These are phyloP conservation scores for Drosophila falleni DNA, from an alignment of 2,888 invertebrate species.

Conservation along the genomic window DNA sequence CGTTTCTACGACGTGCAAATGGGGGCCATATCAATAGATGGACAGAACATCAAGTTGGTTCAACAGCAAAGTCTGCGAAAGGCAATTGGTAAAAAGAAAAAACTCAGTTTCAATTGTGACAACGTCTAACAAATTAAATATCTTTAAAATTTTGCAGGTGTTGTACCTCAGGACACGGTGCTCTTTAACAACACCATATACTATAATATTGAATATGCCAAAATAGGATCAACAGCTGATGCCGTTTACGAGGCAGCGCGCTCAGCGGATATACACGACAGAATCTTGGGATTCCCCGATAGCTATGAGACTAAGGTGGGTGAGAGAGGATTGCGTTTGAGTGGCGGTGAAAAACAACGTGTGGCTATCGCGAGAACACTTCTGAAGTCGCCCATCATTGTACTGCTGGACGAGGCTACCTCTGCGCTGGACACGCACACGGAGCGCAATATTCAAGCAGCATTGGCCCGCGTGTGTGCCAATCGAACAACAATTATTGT, in stretches of 20 bases:
- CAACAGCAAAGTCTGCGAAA: conserved; percentile 93
- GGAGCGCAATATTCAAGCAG: conserved; percentile 96
- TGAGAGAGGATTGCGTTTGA: conserved; percentile 96
- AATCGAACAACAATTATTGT: conserved; percentile 97
- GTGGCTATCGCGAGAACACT: conserved; percentile 98
- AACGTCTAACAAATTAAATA: background rate
- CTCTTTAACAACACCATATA: conserved; percentile 96
- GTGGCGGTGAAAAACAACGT: conserved; percentile 99
- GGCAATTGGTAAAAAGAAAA: conserved; percentile 87
- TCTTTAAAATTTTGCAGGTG: conserved; percentile 86
- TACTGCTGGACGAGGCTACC: conserved; percentile 97
- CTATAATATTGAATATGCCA: conserved; percentile 98
- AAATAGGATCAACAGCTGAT: conserved; percentile 90
- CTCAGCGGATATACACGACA: conserved; percentile 97
- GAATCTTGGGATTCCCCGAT: conserved; percentile 96
- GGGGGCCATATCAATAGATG: conserved; percentile 95
- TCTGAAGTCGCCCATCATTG: conserved; percentile 95
- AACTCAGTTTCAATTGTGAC: background rate
- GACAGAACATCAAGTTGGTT: conserved; percentile 94
- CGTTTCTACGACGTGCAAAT: conserved; percentile 97
- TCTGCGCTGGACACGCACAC: conserved; percentile 98
- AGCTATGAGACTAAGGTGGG: conserved; percentile 96
- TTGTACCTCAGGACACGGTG: conserved; percentile 99
- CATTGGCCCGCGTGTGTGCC: conserved; percentile 93
- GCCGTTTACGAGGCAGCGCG: conserved; percentile 96